Evolutionary conservation across 2,888 invertebrate species (phyloP).

Genomic region (Agrotis segetum): DNA sequence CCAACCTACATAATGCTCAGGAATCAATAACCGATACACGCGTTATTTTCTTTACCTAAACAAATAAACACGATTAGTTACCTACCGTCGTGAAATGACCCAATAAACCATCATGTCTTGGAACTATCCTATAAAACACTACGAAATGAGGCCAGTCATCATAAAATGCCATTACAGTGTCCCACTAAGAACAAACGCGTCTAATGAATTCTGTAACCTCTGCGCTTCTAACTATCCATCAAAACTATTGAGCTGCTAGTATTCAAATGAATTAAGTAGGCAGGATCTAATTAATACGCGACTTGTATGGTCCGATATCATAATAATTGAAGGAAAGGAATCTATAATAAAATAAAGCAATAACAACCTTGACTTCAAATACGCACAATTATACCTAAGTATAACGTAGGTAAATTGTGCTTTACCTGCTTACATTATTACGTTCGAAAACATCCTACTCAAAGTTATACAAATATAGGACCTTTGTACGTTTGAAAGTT

Average conservation of each 20-base stretch:
- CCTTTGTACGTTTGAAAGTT: not conserved
- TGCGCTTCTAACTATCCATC: constrained; percentile 41
- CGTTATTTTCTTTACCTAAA: constrained; percentile 30
- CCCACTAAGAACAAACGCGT: constrained; percentile 59
- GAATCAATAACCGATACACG: constrained; percentile 23
- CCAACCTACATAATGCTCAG: constrained; percentile 21
- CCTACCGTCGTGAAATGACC: constrained; percentile 45
- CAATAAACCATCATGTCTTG: constrained; percentile 66
- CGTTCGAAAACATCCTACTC: constrained; percentile 12
- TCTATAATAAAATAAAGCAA: not conserved
- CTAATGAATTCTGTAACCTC: constrained; percentile 59
- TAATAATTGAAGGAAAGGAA: constrained; percentile 18
- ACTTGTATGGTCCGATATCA: constrained; percentile 30
- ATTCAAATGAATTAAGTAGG: constrained; percentile 44
- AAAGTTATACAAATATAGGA: not conserved
- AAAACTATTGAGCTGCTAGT: constrained; percentile 45
- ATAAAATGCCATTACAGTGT: constrained; percentile 66
- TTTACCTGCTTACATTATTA: constrained; percentile 3
- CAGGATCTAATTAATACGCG: constrained; percentile 25
- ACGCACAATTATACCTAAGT: not conserved
- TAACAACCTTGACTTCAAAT: constrained; percentile 14
- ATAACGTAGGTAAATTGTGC: not conserved
- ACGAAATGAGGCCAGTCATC: constrained; percentile 67
- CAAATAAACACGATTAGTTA: constrained; percentile 35
- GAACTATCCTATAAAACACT: constrained; percentile 67